Conservation (phyloP, 2,113 vertebrate genomes). For the Takifugu flavidus region DNA sequence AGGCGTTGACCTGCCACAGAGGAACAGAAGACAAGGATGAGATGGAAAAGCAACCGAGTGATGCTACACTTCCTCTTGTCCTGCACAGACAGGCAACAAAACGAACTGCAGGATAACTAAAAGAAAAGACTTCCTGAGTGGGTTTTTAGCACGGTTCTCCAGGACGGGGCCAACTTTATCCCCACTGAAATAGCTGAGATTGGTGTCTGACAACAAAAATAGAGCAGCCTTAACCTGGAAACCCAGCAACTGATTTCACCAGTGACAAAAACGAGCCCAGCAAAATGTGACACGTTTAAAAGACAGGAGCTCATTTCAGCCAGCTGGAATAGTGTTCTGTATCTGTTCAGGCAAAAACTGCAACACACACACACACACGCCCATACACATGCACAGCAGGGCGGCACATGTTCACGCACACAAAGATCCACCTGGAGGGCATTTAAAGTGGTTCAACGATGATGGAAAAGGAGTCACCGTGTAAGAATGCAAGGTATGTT, state of each 20-base stretch:
- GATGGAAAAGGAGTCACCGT: conserved; percentile 12
- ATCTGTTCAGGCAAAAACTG: conserved; percentile 18
- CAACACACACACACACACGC: conserved; percentile 4
- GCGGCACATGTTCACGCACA: not conserved
- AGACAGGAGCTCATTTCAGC: not conserved
- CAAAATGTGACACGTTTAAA: conserved; percentile 3
- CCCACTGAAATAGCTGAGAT: conserved; percentile 41
- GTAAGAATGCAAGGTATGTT: conserved; percentile 15
- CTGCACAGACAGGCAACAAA: not conserved
- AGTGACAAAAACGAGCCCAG: conserved; percentile 22
- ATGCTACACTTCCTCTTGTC: no score
- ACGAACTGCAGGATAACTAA: not conserved
- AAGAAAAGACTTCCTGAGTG: conserved; percentile 5
- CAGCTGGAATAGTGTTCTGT: not conserved
- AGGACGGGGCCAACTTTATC: conserved; percentile 24
- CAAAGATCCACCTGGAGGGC: conserved; percentile 23
- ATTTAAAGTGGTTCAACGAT: conserved; percentile 31
- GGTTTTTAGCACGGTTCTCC: conserved; percentile 29
- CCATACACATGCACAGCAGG: not conserved
- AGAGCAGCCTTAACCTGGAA: conserved; percentile 50
- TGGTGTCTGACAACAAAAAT: conserved; percentile 46
- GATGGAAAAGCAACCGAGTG: not conserved
- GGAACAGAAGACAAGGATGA: not conserved
- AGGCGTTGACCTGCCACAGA: conserved; percentile 87
- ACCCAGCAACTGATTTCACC: conserved; percentile 26